A percentile compares a stretch with the other conserved stretches of the same genome.
Conservation (phyloP, 2,113 vertebrate genomes). For the Alaudala cheleensis region DNA sequence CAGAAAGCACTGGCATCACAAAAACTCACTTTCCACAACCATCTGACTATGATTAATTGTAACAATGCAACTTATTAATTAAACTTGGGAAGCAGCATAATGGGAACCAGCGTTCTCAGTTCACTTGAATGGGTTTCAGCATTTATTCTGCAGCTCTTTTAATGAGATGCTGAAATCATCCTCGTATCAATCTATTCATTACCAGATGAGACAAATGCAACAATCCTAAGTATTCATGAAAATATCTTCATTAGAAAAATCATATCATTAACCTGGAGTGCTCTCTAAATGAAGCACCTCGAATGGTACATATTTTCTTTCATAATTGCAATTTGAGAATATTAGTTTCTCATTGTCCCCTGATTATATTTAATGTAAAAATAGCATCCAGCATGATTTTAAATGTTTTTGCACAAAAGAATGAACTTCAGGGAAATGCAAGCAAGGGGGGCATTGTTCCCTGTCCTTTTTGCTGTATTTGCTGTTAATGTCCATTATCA, state of each 20-base stretch:
- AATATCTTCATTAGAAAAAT: constrained; percentile 67
- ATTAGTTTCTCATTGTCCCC: constrained; percentile 19
- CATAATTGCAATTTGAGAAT: constrained; percentile 36
- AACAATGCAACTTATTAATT: constrained; percentile 66
- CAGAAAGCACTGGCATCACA: background rate
- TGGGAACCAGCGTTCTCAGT: constrained; percentile 27
- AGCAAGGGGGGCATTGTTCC: background rate
- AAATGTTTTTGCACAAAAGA: background rate
- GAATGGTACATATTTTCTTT: constrained; percentile 9
- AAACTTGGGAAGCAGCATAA: constrained; percentile 45
- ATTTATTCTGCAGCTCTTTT: constrained; percentile 47
- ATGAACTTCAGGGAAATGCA: background rate
- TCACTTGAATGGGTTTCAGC: constrained; percentile 44
- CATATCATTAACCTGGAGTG: constrained; percentile 55
- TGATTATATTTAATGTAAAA: constrained; percentile 49
- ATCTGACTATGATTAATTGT: constrained; percentile 56
- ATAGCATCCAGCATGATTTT: background rate
- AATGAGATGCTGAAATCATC: constrained; percentile 60
- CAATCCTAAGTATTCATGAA: constrained; percentile 45
- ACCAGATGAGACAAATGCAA: constrained; percentile 48
- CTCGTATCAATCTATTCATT: constrained; percentile 44
- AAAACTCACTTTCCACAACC: background rate
- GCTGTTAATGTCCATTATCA: background rate
- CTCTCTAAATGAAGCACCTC: constrained; percentile 34
- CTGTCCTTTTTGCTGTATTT: background rate